Percentiles rank a stretch among this genome's conserved stretches.
Evolutionary conservation across 2,113 vertebrate species (phyloP).

Genomic region (Bos javanicus): DNA sequence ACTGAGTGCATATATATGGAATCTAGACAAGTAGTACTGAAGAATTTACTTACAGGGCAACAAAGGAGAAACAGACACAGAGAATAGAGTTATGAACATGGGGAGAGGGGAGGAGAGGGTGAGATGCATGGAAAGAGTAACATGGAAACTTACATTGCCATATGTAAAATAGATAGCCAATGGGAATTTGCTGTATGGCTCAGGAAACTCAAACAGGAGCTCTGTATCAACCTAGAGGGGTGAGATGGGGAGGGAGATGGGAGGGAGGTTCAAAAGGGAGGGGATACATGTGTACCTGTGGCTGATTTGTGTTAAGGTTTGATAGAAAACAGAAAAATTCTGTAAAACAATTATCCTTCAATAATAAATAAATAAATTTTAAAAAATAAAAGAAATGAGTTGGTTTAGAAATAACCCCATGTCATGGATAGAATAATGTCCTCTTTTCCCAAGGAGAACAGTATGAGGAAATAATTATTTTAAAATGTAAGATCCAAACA

Average conservation of each 20-base stretch:
- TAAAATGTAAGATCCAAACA: slow-evolving; percentile 14
- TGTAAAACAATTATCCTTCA: not conserved
- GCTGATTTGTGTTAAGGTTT: not conserved
- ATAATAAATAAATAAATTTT: not conserved
- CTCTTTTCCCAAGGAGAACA: not conserved
- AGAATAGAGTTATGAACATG: not conserved
- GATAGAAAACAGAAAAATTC: not conserved
- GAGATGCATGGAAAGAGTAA: not conserved
- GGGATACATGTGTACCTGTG: not conserved
- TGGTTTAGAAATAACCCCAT: slow-evolving; percentile 17
- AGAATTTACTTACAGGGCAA: not conserved
- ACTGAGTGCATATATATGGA: not conserved
- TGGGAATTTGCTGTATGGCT: fast-evolving
- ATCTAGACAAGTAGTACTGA: not conserved
- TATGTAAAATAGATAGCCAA: not conserved
- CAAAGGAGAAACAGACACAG: not conserved
- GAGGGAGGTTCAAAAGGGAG: not conserved
- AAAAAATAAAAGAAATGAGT: not conserved
- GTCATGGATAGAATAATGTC: not conserved
- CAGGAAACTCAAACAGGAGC: not conserved
- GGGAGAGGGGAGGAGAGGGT: not conserved
- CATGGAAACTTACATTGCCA: not conserved
- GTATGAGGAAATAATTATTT: slow-evolving; percentile 33
- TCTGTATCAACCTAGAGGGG: not conserved
- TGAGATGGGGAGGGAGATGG: not conserved